Evolutionary conservation across 2,113 vertebrate species (phyloP).

Genomic region (Arenaria interpres): DNA sequence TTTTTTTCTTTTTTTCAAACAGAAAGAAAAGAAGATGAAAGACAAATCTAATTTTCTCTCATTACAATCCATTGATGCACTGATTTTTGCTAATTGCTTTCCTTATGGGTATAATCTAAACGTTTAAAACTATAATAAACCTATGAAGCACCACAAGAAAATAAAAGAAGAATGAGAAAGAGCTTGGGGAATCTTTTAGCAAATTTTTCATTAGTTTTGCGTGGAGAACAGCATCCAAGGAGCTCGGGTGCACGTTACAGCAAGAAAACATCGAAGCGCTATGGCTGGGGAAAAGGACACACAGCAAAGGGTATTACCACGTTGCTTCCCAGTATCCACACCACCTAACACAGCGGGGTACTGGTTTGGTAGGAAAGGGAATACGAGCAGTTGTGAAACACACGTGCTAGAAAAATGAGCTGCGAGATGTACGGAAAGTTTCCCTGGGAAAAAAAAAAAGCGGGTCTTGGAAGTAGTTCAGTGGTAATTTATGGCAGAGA

Average conservation of each 20-base stretch:
- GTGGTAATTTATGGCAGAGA: neutral
- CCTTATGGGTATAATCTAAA: constrained; percentile 12
- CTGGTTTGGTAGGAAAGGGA: neutral
- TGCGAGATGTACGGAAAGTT: neutral
- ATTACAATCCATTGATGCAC: constrained; percentile 2
- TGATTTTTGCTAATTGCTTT: constrained; percentile 26
- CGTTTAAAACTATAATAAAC: constrained; percentile 12
- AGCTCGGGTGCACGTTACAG: neutral
- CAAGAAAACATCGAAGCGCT: neutral
- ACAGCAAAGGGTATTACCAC: neutral
- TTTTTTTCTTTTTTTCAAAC: neutral
- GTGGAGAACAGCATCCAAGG: neutral
- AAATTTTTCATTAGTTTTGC: neutral
- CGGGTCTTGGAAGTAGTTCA: neutral
- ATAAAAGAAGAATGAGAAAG: neutral
- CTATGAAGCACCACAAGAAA: neutral
- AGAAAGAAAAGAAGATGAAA: constrained; percentile 8
- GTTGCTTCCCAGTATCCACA: neutral
- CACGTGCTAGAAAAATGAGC: neutral
- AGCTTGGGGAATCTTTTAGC: neutral
- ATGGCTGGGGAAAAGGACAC: neutral
- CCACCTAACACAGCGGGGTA: accelerated
- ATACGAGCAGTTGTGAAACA: neutral
- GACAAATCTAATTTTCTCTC: constrained; percentile 38
- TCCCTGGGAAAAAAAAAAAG: too few species aligned